phyloP scores from a whole-genome alignment of 1,140 invertebrate genomes.

The Drosophila willistoni region DNA sequence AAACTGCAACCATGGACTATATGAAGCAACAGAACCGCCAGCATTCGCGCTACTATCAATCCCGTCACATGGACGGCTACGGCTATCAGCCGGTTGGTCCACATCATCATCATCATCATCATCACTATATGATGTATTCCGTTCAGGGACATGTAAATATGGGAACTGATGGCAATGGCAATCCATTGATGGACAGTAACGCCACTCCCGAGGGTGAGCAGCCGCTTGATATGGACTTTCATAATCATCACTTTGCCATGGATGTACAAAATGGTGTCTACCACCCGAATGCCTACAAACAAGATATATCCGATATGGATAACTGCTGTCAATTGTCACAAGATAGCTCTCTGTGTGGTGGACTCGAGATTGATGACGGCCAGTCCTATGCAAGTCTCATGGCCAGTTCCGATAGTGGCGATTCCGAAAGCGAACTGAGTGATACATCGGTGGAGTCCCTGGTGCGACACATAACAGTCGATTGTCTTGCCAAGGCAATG shows the following conservation, averaged over 20 bases:
- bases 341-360: slow-evolving; percentile 18
- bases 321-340: slow-evolving; percentile 7
- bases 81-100: slow-evolving; percentile 21
- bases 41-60: slow-evolving; percentile 55
- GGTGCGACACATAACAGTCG: slow-evolving; percentile 55
- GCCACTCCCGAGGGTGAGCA: slow-evolving; percentile 52
- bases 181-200: slow-evolving; percentile 24
- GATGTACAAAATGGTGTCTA: slow-evolving; percentile 44
- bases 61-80: slow-evolving; percentile 49
- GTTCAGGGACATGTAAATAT: neutral
- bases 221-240: slow-evolving; percentile 49
- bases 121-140: slow-evolving; percentile 37
- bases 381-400: slow-evolving; percentile 43
- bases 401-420: slow-evolving; percentile 41
- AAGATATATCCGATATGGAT: slow-evolving; percentile 25
- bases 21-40: slow-evolving; percentile 1
- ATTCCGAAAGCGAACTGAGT: slow-evolving; percentile 51
- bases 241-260: slow-evolving; percentile 35
- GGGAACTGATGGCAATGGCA: no score
- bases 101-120: neutral
- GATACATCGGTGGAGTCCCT: slow-evolving; percentile 61
- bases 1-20: no score
- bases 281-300: slow-evolving; percentile 29
- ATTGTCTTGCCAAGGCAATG: slow-evolving; percentile 60
- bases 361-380: slow-evolving; percentile 28